A percentile compares a stretch with the other conserved stretches of the same genome.
phyloP scores from a whole-genome alignment of 53 echinoderm and acorn worm species.

The Holothuria scabra region DNA sequence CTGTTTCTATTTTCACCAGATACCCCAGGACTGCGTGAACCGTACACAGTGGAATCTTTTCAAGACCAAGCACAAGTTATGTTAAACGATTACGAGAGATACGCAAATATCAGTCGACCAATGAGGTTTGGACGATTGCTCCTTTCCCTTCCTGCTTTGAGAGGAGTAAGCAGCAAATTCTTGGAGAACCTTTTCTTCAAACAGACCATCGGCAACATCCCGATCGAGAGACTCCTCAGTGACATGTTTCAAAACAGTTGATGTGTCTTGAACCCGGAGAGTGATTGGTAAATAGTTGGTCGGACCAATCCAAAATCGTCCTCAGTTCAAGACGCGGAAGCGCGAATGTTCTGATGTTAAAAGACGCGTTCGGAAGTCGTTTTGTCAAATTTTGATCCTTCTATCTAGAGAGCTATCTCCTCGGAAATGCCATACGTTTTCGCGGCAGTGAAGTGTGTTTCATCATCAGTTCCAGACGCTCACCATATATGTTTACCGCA shows the following conservation, averaged over 20 bases:
- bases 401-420: no score
- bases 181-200: slow-evolving; percentile 88
- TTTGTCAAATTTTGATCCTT: no score
- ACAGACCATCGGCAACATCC: slow-evolving; percentile 93
- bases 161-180: slow-evolving; percentile 84
- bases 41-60: slow-evolving; percentile 81
- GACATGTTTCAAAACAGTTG: slow-evolving; percentile 99
- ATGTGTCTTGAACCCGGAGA: background rate
- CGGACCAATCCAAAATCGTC: no score
- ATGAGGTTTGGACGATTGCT: slow-evolving; percentile 91
- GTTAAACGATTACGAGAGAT: slow-evolving; percentile 92
- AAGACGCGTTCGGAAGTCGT: no score
- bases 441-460: no score
- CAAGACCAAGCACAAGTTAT: slow-evolving; percentile 99
- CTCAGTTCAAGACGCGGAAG: no score
- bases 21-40: slow-evolving; percentile 85
- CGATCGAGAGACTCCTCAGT: slow-evolving; percentile 86
- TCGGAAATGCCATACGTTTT: no score
- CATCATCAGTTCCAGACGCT: no score
- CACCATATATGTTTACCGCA: no score
- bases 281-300: background rate
- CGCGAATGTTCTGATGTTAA: no score
- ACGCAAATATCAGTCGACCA: slow-evolving; percentile 72
- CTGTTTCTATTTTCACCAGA: slow-evolving; percentile 58
- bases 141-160: slow-evolving; percentile 82